Evolutionary conservation across 2,113 vertebrate species (phyloP), one percentile per base, ranked within the genome.

Genomic region (Epinephelus lanceolatus): DNA sequence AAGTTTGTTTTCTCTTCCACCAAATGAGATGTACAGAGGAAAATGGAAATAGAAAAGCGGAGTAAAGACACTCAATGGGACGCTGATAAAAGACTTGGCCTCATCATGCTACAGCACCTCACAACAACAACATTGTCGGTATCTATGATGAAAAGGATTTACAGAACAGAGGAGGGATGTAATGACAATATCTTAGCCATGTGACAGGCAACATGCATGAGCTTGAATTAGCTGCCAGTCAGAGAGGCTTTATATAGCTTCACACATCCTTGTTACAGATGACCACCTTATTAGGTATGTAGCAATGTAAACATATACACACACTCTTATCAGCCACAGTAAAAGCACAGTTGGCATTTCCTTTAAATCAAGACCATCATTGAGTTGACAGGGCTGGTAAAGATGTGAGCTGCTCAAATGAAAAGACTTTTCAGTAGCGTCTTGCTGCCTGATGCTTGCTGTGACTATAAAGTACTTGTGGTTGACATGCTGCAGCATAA

Each of bases 101-200:
- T 70, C 68, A 61, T 82, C 67, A 52, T 56, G 86, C 55, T 78
- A 67, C 76, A 23, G 30, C 11, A 73, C 17, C 76, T 71, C 67
- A 63, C 83, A 67, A 80, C 73, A 88, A 78, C 78, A 85, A 57
- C 80, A 60, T 21, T 65, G 49, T 69, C 23, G 14, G 51, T 19
- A 33, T 78, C 81, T 23, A 2, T 71, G 81, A 88, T 91, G 74
- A 93, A 89, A 89, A 81, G 69, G 49, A 70, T 81, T 86, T 42
- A 40, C 15, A 37, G 80, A 52, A 72, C 70, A 73, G 57, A 59
- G 55, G 80, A 71, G 13, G 53, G 25, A 56, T 51, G 4, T 30
- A 56, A 78, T 56, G 76, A 51, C 69, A 17, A 23, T 45, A 53
- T 85, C 76, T 59, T 67, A 51, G 60, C 45, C 73, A 63, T 71